Percentiles rank a stretch among this genome's conserved stretches.
phyloP scores from a whole-genome alignment of 2,113 vertebrate species.

The Nannobrachium achirus region DNA sequence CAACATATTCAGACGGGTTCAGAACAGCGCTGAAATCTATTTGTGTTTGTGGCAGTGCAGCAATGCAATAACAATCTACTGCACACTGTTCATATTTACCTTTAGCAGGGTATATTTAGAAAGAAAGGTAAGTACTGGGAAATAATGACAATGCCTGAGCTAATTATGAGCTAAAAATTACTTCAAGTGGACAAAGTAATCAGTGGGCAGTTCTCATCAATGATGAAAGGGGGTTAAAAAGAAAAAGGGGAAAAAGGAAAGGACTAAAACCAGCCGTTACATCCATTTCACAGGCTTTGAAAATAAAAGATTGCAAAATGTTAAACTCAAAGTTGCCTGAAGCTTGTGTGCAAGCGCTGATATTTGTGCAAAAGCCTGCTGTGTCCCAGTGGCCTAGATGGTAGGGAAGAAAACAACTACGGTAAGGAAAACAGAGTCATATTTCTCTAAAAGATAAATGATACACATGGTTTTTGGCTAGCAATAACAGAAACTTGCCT shows the following conservation, averaged over 20 bases:
- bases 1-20: slow-evolving; percentile 7
- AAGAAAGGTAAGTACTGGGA: background rate
- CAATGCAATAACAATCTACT: too few relatives aligned
- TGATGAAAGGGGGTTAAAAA: slow-evolving; percentile 13
- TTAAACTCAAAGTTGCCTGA: slow-evolving; percentile 54
- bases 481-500: too few relatives aligned
- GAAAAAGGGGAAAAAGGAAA: slow-evolving; percentile 19
- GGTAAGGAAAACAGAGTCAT: slow-evolving; percentile 6
- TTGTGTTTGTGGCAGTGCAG: background rate
- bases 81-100: background rate
- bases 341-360: slow-evolving; percentile 63
- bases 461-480: too few relatives aligned
- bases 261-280: slow-evolving; percentile 26
- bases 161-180: slow-evolving; percentile 51
- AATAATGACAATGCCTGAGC: background rate
- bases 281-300: slow-evolving; percentile 42
- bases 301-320: slow-evolving; percentile 23
- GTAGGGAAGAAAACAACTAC: background rate
- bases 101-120: background rate
- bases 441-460: background rate
- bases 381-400: slow-evolving; percentile 47
- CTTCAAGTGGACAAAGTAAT: background rate
- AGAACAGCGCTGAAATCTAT: slow-evolving; percentile 22
- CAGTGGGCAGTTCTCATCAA: slow-evolving; percentile 26
- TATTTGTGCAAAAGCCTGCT: slow-evolving; percentile 68